Conservation (phyloP, 2,113 vertebrate genomes). For the Coturnix japonica region DNA sequence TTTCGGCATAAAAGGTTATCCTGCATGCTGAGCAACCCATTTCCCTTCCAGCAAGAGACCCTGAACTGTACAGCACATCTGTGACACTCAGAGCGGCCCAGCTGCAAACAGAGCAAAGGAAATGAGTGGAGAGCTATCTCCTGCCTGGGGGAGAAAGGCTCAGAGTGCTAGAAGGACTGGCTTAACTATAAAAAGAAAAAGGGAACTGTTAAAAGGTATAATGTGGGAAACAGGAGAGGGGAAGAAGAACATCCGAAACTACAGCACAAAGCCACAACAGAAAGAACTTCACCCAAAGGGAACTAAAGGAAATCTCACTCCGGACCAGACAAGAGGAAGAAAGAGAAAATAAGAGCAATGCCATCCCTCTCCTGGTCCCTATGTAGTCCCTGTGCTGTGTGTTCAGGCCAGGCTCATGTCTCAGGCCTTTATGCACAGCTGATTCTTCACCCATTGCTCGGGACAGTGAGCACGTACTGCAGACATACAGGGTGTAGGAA, state of each 20-base stretch:
- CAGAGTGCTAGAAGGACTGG: not conserved
- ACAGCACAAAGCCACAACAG: fast-evolving
- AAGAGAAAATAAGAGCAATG: not conserved
- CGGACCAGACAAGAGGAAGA: not conserved
- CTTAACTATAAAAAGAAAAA: not conserved
- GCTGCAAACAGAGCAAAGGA: not conserved
- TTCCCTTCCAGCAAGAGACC: not conserved
- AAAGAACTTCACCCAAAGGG: not conserved
- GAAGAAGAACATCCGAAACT: not conserved
- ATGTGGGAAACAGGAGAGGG: not conserved
- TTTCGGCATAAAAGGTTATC: not conserved
- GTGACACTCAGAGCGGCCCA: not conserved
- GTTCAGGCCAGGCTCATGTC: not conserved
- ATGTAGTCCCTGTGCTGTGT: not conserved
- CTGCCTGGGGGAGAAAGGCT: not conserved
- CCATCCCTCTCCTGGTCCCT: not conserved
- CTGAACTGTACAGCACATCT: not conserved
- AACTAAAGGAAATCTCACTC: not conserved
- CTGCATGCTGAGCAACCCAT: fast-evolving
- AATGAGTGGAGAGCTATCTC: not conserved
- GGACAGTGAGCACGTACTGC: fast-evolving
- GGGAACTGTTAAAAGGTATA: not conserved
- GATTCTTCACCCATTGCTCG: not conserved
- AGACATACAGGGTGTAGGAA: fast-evolving
- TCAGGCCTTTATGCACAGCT: not conserved